phyloP scores from a whole-genome alignment of 2,113 vertebrate genomes.

The Caretta caretta region DNA sequence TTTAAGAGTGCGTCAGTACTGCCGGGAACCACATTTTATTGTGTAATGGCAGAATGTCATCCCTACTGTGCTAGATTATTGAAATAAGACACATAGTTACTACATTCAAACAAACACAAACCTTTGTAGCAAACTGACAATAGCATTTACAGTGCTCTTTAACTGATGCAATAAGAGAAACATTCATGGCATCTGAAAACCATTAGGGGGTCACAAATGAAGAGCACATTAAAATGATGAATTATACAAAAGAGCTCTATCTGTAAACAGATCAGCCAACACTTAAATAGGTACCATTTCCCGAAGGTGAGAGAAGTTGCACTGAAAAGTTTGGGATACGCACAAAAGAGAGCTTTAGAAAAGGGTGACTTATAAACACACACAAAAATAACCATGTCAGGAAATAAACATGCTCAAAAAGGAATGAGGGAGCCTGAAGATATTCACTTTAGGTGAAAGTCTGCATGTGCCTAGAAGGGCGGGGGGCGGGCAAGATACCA shows the following conservation, averaged over 20 bases:
- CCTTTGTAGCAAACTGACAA: slow-evolving; percentile 58
- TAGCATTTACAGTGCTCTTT: slow-evolving; percentile 40
- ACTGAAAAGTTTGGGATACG: background rate
- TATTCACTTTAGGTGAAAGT: background rate
- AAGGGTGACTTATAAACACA: background rate
- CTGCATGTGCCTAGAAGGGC: background rate
- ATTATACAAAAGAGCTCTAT: slow-evolving; percentile 13
- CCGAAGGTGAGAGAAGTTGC: background rate
- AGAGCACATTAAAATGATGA: slow-evolving; percentile 14
- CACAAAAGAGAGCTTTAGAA: background rate
- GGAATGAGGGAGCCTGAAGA: background rate
- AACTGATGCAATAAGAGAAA: slow-evolving; percentile 6
- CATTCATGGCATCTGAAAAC: background rate
- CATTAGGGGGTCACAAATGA: slow-evolving; percentile 29
- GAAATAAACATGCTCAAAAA: background rate
- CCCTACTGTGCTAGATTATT: slow-evolving; percentile 68
- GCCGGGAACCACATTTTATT: slow-evolving; percentile 67
- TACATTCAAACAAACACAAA: slow-evolving; percentile 25
- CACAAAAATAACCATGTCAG: background rate
- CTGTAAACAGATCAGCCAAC: background rate
- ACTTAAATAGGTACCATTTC: background rate
- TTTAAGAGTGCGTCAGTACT: slow-evolving; percentile 64
- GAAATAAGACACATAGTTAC: slow-evolving; percentile 67
- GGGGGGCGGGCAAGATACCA: too few relatives aligned
- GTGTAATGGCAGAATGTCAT: slow-evolving; percentile 59